Percentiles rank a stretch among this genome's conserved stretches.
These are phyloP conservation scores for Dallia pectoralis DNA, from an alignment of 2,797 vertebrate species.

Conservation along the genomic window DNA sequence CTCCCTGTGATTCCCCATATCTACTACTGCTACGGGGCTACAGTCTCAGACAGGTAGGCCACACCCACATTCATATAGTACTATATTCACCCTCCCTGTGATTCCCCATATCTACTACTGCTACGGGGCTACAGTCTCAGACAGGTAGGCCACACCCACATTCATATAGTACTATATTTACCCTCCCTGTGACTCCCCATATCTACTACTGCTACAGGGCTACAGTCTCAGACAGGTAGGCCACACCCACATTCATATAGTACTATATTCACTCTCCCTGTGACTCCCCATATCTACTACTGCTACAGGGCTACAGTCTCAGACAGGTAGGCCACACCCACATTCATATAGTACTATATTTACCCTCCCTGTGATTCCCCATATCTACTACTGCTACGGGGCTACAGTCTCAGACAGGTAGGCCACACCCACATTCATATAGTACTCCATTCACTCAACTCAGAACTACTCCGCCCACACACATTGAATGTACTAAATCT, in stretches of 20 bases:
- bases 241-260: slow-evolving; percentile 32
- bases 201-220: slow-evolving; percentile 81
- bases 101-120: slow-evolving; percentile 75
- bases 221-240: slow-evolving; percentile 74
- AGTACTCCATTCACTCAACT: not conserved
- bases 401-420: slow-evolving; percentile 76
- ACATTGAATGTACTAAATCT: not conserved
- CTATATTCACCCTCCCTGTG: not conserved
- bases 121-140: slow-evolving; percentile 73
- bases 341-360: too few species aligned
- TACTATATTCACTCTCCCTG: not conserved
- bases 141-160: slow-evolving; percentile 69
- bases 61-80: slow-evolving; percentile 32
- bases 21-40: slow-evolving; percentile 80
- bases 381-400: slow-evolving; percentile 81
- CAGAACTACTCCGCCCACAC: slow-evolving; percentile 1
- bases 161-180: not conserved
- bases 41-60: slow-evolving; percentile 72
- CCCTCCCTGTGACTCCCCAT: slow-evolving; percentile 39
- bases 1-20: slow-evolving; percentile 53
- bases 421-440: slow-evolving; percentile 28
- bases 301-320: slow-evolving; percentile 76
- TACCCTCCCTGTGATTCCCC: too few species aligned
- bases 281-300: slow-evolving; percentile 72
- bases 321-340: slow-evolving; percentile 69